Evolutionary conservation across 2,113 vertebrate species (phyloP).

Genomic region (Actinemys pallida): DNA sequence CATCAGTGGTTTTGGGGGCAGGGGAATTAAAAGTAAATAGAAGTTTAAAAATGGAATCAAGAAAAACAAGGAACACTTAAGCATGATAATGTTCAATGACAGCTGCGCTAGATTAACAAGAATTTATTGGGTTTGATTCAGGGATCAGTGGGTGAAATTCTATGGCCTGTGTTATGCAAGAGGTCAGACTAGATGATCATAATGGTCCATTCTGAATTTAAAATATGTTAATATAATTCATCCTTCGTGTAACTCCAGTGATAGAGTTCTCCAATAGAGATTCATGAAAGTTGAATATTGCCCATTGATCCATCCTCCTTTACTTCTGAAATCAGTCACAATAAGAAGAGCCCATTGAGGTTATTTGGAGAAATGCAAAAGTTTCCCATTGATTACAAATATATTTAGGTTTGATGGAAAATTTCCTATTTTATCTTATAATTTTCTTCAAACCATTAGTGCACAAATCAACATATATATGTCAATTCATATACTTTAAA

Average conservation of each 20-base stretch:
- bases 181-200: background rate
- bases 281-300: background rate
- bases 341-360: background rate
- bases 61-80: background rate
- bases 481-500: slow-evolving; percentile 12
- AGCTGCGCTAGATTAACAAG: background rate
- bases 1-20: background rate
- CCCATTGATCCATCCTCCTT: background rate
- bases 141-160: background rate
- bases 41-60: background rate
- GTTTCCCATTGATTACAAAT: background rate
- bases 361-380: background rate
- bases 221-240: background rate
- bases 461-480: background rate
- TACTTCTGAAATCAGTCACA: background rate
- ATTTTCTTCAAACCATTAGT: background rate
- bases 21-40: background rate
- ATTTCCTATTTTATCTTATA: background rate
- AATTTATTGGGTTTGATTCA: background rate
- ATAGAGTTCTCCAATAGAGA: background rate
- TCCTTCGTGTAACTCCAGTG: background rate
- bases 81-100: background rate
- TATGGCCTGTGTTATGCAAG: background rate
- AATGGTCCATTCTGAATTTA: background rate
- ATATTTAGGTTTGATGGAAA: background rate